phyloP scores from a whole-genome alignment of 64 coral and sea anemone genomes.

The Montipora sp. region DNA sequence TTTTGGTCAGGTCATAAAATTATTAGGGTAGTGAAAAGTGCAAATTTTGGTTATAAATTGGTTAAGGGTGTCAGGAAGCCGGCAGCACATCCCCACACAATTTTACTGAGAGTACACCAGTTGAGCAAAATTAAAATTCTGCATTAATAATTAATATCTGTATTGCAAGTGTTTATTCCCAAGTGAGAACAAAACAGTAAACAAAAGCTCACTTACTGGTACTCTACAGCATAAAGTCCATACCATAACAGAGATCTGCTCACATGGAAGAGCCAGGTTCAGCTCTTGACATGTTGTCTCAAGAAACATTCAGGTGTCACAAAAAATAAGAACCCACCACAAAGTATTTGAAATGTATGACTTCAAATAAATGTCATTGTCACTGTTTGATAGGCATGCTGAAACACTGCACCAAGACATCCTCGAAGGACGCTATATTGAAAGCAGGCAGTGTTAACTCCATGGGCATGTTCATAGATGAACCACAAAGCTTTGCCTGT shows the following conservation, averaged over 20 bases:
- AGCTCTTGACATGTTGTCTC: no score
- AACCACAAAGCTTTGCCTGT: not conserved
- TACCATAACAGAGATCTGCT: no score
- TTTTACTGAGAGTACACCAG: no score
- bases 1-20: not conserved
- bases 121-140: not conserved
- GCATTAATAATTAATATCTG: not conserved
- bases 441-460: constrained; percentile 11
- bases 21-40: not conserved
- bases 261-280: no score
- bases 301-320: no score
- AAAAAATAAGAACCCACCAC: no score
- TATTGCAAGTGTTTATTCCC: not conserved
- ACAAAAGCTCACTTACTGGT: not conserved
- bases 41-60: not conserved
- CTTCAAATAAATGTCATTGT: not conserved
- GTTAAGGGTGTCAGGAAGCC: no score
- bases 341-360: no score
- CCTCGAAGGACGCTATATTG: constrained; percentile 32
- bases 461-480: constrained; percentile 28
- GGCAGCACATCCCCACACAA: no score
- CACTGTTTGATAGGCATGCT: constrained; percentile 25
- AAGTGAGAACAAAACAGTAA: not conserved
- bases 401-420: constrained; percentile 20
- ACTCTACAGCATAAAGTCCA: not conserved